Conservation (phyloP, 2,113 vertebrate genomes). For the Myiozetetes cayanensis region DNA sequence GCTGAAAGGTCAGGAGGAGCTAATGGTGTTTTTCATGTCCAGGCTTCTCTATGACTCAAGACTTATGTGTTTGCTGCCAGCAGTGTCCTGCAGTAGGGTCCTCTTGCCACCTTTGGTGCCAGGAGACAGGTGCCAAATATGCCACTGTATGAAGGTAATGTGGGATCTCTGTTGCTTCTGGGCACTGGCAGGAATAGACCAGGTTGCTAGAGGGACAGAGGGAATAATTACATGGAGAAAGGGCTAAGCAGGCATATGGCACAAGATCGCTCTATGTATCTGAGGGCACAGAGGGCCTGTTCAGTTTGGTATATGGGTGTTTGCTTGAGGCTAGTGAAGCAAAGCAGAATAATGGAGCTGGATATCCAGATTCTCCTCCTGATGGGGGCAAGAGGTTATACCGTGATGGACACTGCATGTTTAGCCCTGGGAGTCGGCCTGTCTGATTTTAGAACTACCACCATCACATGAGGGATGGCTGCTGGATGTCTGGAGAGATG, state of each 20-base stretch:
- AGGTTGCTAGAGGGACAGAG: not conserved
- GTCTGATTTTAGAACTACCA: not conserved
- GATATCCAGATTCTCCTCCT: not conserved
- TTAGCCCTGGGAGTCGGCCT: not conserved
- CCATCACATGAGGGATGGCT: not conserved
- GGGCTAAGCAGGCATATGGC: not conserved
- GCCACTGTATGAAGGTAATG: not conserved
- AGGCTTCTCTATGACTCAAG: not conserved
- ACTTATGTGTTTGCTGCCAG: not conserved
- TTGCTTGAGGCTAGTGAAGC: not conserved
- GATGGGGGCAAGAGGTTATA: not conserved
- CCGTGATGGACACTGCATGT: not conserved
- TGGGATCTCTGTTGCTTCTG: not conserved
- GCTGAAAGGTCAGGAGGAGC: constrained; percentile 3
- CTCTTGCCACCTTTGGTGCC: not conserved
- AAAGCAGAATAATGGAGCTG: not conserved
- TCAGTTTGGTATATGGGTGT: not conserved
- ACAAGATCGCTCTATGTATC: not conserved
- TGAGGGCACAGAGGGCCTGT: not conserved
- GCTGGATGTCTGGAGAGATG: not conserved
- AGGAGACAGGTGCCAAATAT: not conserved
- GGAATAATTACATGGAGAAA: not conserved
- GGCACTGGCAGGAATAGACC: not conserved
- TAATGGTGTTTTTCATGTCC: not conserved
- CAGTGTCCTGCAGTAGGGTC: not conserved